A percentile compares a stretch with the other conserved stretches of the same genome.
phyloP scores from a whole-genome alignment of 2,797 vertebrate genomes.

The Parauchenoglanis ngamensis region DNA sequence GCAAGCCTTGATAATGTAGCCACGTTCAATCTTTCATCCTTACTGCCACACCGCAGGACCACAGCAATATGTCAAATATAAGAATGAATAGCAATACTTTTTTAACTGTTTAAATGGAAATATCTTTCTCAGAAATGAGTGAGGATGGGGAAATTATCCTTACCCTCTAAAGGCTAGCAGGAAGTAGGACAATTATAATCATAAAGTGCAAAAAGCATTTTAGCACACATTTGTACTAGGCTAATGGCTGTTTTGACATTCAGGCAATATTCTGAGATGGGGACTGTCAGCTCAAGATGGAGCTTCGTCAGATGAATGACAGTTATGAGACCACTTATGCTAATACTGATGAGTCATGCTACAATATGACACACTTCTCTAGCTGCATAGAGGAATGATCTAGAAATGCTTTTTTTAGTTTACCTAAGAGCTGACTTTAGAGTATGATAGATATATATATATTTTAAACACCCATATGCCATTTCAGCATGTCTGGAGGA shows the following conservation, averaged over 20 bases:
- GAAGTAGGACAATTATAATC: constrained; percentile 2
- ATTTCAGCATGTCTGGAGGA: not conserved
- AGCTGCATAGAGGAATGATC: not conserved
- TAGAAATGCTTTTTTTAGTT: not conserved
- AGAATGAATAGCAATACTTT: not conserved
- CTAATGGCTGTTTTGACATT: constrained; percentile 45
- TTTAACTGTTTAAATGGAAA: not conserved
- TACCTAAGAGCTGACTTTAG: not conserved
- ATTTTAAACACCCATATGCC: not conserved
- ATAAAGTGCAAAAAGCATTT: constrained; percentile 27
- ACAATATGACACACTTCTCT: constrained; percentile 19
- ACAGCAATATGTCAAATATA: not conserved
- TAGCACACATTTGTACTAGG: constrained; percentile 30
- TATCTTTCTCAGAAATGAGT: not conserved
- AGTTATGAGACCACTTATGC: constrained; percentile 31
- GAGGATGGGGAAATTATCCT: not conserved
- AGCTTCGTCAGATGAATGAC: constrained; percentile 29
- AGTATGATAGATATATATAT: not conserved
- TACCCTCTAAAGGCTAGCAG: not conserved
- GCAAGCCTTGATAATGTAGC: not conserved
- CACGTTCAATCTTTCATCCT: not conserved
- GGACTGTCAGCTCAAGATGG: constrained; percentile 14
- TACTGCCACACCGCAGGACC: not conserved
- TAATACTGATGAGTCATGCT: constrained; percentile 42
- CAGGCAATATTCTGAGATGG: constrained; percentile 9